Conservation (phyloP, 1,140 invertebrate species). For the Solen grandis region DNA sequence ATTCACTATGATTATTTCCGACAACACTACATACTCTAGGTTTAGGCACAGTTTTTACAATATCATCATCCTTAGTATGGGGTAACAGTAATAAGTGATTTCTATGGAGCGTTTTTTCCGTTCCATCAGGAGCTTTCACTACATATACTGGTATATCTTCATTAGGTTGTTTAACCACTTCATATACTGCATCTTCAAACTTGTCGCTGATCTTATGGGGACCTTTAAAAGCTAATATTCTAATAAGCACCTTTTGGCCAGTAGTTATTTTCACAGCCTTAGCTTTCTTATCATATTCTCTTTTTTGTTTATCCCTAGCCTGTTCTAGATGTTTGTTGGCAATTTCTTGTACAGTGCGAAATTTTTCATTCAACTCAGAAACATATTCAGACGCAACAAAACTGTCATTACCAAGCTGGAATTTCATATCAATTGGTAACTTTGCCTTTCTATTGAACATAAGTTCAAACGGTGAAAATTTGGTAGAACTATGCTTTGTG, state of each 20-base stretch:
- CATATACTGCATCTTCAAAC: constrained; percentile 18
- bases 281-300: constrained; percentile 16
- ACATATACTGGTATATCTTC: constrained; percentile 33
- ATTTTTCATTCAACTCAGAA: neutral
- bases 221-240: no score
- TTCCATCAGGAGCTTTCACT: neutral
- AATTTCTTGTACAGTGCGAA: neutral
- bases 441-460: constrained; percentile 33
- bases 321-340: constrained; percentile 9
- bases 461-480: no score
- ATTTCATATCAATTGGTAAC: constrained; percentile 20
- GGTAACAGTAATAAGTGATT: constrained; percentile 15
- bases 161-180: constrained; percentile 27
- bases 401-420: neutral
- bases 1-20: neutral
- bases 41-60: neutral
- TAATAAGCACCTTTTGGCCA: constrained; percentile 8
- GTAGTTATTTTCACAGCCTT: neutral
- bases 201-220: constrained; percentile 23
- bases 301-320: neutral
- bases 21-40: neutral
- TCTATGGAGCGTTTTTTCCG: constrained; percentile 6
- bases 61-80: neutral
- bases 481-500: constrained; percentile 20
- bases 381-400: constrained; percentile 20